phyloP scores from a whole-genome alignment of 2,888 invertebrate genomes.

The Drosophila eohydei region DNA sequence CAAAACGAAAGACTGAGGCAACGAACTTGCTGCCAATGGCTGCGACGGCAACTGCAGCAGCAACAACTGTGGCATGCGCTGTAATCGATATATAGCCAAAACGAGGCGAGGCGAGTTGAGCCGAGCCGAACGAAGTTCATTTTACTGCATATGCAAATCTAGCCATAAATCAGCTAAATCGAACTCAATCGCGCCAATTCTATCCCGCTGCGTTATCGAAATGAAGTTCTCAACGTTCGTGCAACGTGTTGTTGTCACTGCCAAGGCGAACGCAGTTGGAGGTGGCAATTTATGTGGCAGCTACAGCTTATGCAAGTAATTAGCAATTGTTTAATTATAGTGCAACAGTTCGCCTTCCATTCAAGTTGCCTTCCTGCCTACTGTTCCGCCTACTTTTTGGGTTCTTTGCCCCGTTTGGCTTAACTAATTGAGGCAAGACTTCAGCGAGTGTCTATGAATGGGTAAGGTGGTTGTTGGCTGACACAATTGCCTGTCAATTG shows the following conservation, averaged over 20 bases:
- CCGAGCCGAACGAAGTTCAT: background rate
- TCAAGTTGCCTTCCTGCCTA: constrained; percentile 5
- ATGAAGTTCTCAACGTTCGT: constrained; percentile 74
- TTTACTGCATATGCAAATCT: constrained; percentile 74
- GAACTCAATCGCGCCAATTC: constrained; percentile 15
- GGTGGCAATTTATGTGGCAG: constrained; percentile 79
- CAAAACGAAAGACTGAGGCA: constrained; percentile 79
- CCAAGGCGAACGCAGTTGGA: constrained; percentile 49
- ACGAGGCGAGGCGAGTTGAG: background rate
- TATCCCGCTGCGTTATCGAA: constrained; percentile 72
- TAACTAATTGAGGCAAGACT: constrained; percentile 69
- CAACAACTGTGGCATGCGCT: background rate
- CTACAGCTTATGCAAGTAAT: constrained; percentile 67
- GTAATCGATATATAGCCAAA: constrained; percentile 20
- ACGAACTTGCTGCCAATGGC: constrained; percentile 58
- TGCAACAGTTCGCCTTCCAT: constrained; percentile 48
- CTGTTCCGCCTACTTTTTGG: constrained; percentile 52
- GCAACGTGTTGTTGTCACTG: constrained; percentile 44
- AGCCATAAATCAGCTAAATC: constrained; percentile 72
- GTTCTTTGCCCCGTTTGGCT: constrained; percentile 65
- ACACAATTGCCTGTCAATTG: constrained; percentile 79
- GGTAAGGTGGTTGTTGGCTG: constrained; percentile 36
- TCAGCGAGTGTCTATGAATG: constrained; percentile 22
- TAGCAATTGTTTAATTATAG: constrained; percentile 82
- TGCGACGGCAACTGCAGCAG: background rate